phyloP scores from a whole-genome alignment of 2,888 invertebrate genomes.

The Drosophila subquinaria region DNA sequence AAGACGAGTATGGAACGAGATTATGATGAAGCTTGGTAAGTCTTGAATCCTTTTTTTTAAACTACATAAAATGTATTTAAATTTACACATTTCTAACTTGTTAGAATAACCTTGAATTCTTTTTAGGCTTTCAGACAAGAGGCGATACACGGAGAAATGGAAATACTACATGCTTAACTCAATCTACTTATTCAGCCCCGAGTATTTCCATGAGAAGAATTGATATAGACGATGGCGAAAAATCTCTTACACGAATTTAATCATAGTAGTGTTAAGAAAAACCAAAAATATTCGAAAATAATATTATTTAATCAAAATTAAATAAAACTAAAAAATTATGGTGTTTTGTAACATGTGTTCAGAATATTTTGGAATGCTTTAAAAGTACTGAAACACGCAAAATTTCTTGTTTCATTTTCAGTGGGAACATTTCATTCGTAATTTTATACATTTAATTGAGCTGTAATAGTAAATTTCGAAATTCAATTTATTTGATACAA shows the following conservation, averaged over 20 bases:
- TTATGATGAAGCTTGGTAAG: conserved; percentile 87
- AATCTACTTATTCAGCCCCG: conserved; percentile 68
- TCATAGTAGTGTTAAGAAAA: background rate
- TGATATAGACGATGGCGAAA: conserved; percentile 47
- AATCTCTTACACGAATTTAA: conserved; percentile 17
- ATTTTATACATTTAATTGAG: no score
- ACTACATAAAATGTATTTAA: background rate
- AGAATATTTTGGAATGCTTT: background rate
- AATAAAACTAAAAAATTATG: background rate
- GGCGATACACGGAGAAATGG: conserved; percentile 33
- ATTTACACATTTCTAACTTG: background rate
- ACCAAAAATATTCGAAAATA: background rate
- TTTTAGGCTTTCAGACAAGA: conserved; percentile 29
- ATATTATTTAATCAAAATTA: conserved; percentile 2
- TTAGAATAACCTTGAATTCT: background rate
- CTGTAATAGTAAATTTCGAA: no score
- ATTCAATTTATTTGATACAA: no score
- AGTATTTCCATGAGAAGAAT: conserved; percentile 69
- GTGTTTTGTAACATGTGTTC: background rate
- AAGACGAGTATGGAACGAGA: conserved; percentile 88
- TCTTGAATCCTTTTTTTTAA: background rate
- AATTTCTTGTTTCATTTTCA: no score
- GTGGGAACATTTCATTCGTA: no score
- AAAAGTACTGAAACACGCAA: no score
- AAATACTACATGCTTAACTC: conserved; percentile 60